Conservation (phyloP, 2,888 invertebrate genomes). For the Rambutsinella grinnellia region DNA sequence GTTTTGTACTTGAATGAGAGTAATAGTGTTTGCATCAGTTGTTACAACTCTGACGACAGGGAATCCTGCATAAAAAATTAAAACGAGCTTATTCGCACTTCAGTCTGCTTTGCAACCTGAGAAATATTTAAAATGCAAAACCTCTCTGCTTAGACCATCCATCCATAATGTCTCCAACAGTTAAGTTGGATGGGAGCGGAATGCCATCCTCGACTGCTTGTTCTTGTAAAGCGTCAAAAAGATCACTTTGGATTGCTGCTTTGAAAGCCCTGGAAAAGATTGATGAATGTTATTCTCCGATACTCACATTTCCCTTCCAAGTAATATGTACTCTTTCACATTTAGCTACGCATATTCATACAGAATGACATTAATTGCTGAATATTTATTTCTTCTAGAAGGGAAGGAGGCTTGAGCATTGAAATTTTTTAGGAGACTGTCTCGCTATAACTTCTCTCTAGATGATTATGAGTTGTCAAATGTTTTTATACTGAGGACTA, state of each 20-base stretch:
- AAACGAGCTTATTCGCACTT: no score
- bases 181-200: conserved; percentile 58
- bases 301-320: conserved; percentile 10
- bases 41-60: conserved; percentile 30
- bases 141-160: conserved; percentile 70
- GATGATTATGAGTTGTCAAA: no score
- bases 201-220: conserved; percentile 66
- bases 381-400: no score
- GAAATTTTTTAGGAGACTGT: background rate
- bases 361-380: conserved; percentile 39
- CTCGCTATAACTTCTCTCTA: background rate
- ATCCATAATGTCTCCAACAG: conserved; percentile 68
- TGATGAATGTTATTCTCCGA: conserved; percentile 25
- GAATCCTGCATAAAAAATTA: no score
- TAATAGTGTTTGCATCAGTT: background rate
- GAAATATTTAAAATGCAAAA: background rate
- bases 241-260: conserved; percentile 70
- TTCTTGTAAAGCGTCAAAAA: conserved; percentile 69
- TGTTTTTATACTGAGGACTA: no score
- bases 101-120: no score
- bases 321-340: conserved; percentile 8
- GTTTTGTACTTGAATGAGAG: conserved; percentile 37
- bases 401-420: no score
- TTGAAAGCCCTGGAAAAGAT: conserved; percentile 66
- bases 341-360: conserved; percentile 24